Evolutionary conservation across 53 echinoderm and acorn worm species (phyloP), one percentile per base, ranked within the genome.

Genomic region (Echinarachnius parma): DNA sequence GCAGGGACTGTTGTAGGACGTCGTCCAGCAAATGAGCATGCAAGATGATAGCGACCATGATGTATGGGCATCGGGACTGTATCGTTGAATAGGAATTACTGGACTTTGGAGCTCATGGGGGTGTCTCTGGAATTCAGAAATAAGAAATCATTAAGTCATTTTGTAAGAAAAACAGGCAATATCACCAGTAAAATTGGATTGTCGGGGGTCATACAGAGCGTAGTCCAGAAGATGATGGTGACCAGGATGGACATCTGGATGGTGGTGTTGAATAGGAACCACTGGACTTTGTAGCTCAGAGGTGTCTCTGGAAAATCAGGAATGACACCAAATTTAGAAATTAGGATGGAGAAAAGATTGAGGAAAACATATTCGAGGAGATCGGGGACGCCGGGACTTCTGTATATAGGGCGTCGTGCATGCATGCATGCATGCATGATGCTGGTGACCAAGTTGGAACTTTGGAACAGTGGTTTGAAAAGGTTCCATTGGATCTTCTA

Each of bases 1-100:
- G 15, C 63, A 49, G 2, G 31, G 46, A 11, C 54, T 35, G 18
- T 35, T 58, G 71, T 84, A 78, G 9, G 77, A 52, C 8, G 77
- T 54, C 3, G 67, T 48, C 83, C 83, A 83, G 53, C 77, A 83
- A n/a, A n/a, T n/a, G n/a, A n/a, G n/a, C n/a, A n/a, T n/a, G n/a
- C n/a, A n/a, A 24, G 45, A 83, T 75, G 39, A 83, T 59, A 23
- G 83, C 67, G n/a, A 83, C 83, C 30, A 83, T 24, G 25, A 50
- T 32, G 10, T 59, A 83, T 65, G 4, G 78, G 60, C 49, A 50
- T 61, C 42, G 64, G 69, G 1, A 68, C 77, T 7, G 77, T 53
- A 5, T 65, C 55, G 55, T 83, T 77, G 53, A 59, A 83, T 9
- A 83, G 77, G 34, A 77, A 83, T 77, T 77, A 83, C 48, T 76